A percentile compares a stretch with the other conserved stretches of the same genome.
phyloP scores from a whole-genome alignment of 2,113 vertebrate genomes.

The Malaclemys terrapin region DNA sequence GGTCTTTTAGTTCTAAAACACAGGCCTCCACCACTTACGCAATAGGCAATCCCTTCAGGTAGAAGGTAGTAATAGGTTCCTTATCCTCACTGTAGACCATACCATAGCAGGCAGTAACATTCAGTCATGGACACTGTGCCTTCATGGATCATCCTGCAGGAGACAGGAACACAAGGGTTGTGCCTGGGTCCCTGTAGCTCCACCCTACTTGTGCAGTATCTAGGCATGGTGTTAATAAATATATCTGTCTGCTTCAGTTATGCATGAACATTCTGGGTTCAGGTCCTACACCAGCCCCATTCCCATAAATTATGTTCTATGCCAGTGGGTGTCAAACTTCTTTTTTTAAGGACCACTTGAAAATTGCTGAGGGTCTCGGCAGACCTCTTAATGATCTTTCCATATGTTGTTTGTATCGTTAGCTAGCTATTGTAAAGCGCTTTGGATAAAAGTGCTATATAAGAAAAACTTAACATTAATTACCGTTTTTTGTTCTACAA shows the following conservation, averaged over 20 bases:
- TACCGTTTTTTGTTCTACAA: too few relatives aligned
- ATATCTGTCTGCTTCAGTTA: neutral
- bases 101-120: neutral
- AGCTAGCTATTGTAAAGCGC: too few relatives aligned
- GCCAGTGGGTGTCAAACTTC: neutral
- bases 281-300: neutral
- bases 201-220: neutral
- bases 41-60: neutral
- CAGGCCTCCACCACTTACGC: neutral
- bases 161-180: neutral
- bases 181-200: neutral
- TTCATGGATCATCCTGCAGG: neutral
- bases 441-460: too few relatives aligned
- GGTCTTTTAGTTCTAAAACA: neutral
- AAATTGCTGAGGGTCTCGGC: too few relatives aligned
- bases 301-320: neutral
- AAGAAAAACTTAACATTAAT: too few relatives aligned
- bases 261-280: neutral
- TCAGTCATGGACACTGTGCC: rapidly evolving
- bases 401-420: too few relatives aligned
- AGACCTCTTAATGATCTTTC: too few relatives aligned
- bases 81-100: neutral
- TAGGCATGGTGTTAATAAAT: neutral
- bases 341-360: too few relatives aligned
- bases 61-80: neutral